Evolutionary conservation across 2,797 vertebrate genomes (phyloP).

Genomic region (Smutsia temminckii): DNA sequence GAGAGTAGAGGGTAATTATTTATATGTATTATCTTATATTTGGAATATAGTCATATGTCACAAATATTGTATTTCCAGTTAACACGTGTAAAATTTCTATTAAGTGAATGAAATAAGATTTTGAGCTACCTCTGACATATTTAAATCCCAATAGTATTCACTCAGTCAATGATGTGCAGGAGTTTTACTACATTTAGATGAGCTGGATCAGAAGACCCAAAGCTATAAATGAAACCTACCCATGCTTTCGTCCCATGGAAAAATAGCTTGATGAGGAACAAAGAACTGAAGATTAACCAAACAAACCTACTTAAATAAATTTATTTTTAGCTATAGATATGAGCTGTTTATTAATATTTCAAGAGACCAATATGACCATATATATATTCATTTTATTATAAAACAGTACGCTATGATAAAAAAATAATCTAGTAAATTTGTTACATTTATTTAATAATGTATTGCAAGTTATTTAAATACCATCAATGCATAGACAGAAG

Average conservation of each 20-base stretch:
- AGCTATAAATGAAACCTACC: neutral
- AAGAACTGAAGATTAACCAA: neutral
- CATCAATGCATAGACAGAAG: neutral
- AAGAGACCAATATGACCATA: neutral
- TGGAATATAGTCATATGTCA: neutral
- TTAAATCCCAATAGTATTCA: neutral
- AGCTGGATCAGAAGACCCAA: neutral
- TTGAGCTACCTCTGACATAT: neutral
- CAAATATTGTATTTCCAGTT: neutral
- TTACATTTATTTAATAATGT: neutral
- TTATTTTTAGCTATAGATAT: neutral
- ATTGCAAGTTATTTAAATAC: neutral
- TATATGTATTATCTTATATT: neutral
- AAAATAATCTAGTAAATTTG: neutral
- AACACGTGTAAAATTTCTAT: neutral
- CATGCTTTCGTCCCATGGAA: neutral
- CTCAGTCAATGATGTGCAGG: neutral
- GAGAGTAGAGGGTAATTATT: neutral
- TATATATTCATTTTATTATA: neutral
- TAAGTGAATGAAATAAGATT: neutral
- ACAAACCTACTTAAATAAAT: neutral
- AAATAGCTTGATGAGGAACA: neutral
- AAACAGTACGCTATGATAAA: neutral
- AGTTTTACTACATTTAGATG: neutral
- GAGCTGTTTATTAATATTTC: neutral